Percentiles rank a stretch among this genome's conserved stretches.
Conservation (phyloP, 2,888 invertebrate species). For the Melolontha melolontha region DNA sequence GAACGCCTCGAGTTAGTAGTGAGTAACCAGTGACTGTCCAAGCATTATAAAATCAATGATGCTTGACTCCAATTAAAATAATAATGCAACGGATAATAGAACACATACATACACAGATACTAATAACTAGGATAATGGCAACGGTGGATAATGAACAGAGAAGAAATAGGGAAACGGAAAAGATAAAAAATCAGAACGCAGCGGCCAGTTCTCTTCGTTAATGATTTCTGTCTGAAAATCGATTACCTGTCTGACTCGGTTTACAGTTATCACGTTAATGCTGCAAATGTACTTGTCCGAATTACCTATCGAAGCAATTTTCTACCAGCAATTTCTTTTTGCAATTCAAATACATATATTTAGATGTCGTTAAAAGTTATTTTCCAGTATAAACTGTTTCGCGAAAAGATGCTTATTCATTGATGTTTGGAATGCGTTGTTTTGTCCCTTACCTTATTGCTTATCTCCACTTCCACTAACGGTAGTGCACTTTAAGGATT, state of each 20-base stretch:
- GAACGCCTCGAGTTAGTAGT: conserved; percentile 1
- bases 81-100: conserved; percentile 27
- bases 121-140: conserved; percentile 2
- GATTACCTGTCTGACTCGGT: conserved; percentile 15
- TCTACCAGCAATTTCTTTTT: too few species aligned
- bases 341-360: too few species aligned
- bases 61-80: conserved; percentile 29
- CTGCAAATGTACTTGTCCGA: neutral
- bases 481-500: too few species aligned
- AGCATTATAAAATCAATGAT: conserved; percentile 23
- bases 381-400: too few species aligned
- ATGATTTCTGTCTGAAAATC: conserved; percentile 30
- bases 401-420: too few species aligned
- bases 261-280: conserved; percentile 15
- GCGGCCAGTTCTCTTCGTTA: neutral
- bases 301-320: too few species aligned
- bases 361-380: too few species aligned
- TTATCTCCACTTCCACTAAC: too few species aligned
- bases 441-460: too few species aligned
- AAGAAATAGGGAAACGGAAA: conserved; percentile 16
- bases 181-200: conserved; percentile 6
- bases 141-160: conserved; percentile 13
- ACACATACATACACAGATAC: conserved; percentile 8
- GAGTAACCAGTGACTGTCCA: conserved; percentile 1
- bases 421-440: too few species aligned